Evolutionary conservation across 2,113 vertebrate genomes (phyloP), one percentile per base, ranked within the genome.

Genomic region (Phrynosoma platyrhinos): DNA sequence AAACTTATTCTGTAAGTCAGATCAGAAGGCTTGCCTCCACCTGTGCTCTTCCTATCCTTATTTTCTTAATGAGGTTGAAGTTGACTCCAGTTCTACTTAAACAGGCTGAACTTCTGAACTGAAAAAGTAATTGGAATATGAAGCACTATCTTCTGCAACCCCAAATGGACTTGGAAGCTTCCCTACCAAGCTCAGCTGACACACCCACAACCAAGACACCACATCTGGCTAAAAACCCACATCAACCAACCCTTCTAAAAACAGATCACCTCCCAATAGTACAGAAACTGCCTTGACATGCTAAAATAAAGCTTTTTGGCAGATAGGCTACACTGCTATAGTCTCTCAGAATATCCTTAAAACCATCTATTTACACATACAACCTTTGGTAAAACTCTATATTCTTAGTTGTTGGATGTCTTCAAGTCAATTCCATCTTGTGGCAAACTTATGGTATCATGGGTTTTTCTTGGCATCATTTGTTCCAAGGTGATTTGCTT

Each of bases 21-120:
- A 68, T 53, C 62, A 78, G 42, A 68, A 86, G 10, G 10, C 3
- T 21, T 7, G 27, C 52, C 13, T 30, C 25, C 23, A 30, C 25
- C 16, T 18, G 16, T 6, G 18, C 23, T 21, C 47, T 21, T 18
- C 13, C 32, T 27, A 53, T 76, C 68, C 14, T 21, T 18, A 52
- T 68, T 78, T 40, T 36, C n/a, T 83, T 75, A 74, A 84, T 74
- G 83, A 84, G n/a, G n/a, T 21, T 20, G 12, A 74, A 55, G 71
- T 25, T 36, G 69, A 12, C 10, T 42, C 53, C 16, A 8, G 30
- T 58, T 74, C 58, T 20, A 64, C 20, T 14, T 64, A 25, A 82
- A 30, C 7, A 12, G 25, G 25, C 9, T 71, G 55, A 2, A 82
- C n/a, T 74, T 55, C 42, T n/a, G 8, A 72, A 23, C 62, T 30